A percentile compares a stretch with the other conserved stretches of the same genome.
Evolutionary conservation across 2,113 vertebrate species (phyloP).

Genomic region (Grus americana): DNA sequence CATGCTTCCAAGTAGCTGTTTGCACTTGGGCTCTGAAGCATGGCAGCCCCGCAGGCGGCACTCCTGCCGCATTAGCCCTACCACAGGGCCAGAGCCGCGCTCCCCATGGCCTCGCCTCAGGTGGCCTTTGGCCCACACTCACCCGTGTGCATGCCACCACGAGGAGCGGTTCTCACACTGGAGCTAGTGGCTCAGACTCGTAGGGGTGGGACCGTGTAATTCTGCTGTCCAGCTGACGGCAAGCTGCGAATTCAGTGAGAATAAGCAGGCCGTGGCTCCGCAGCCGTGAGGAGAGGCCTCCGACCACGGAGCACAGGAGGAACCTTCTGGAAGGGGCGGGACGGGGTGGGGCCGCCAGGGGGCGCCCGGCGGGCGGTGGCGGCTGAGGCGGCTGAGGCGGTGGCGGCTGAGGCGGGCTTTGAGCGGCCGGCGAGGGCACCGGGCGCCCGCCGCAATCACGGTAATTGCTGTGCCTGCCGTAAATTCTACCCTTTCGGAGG

Average conservation of each 20-base stretch:
- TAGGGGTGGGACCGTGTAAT: background rate
- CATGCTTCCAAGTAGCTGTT: background rate
- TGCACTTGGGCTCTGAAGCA: rapidly evolving
- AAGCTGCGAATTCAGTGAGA: rapidly evolving
- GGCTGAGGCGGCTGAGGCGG: too few relatives aligned
- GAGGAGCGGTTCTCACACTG: background rate
- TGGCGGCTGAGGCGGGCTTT: background rate
- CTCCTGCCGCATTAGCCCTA: background rate
- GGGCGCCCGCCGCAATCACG: rapidly evolving
- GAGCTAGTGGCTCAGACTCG: background rate
- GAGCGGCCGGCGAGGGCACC: rapidly evolving
- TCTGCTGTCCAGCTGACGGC: background rate
- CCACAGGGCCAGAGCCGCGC: background rate
- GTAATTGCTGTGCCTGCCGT: too few relatives aligned
- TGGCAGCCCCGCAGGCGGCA: rapidly evolving
- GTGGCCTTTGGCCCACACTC: background rate
- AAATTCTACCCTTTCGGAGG: background rate
- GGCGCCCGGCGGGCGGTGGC: background rate
- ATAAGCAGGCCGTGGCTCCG: rapidly evolving
- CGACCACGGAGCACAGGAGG: too few relatives aligned
- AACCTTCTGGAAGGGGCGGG: background rate
- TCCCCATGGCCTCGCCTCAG: background rate
- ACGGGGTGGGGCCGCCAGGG: background rate
- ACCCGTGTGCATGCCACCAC: background rate
- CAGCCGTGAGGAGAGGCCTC: too few relatives aligned